Evolutionary conservation across 2,113 vertebrate species (phyloP).

Genomic region (Pardalotus punctatus): DNA sequence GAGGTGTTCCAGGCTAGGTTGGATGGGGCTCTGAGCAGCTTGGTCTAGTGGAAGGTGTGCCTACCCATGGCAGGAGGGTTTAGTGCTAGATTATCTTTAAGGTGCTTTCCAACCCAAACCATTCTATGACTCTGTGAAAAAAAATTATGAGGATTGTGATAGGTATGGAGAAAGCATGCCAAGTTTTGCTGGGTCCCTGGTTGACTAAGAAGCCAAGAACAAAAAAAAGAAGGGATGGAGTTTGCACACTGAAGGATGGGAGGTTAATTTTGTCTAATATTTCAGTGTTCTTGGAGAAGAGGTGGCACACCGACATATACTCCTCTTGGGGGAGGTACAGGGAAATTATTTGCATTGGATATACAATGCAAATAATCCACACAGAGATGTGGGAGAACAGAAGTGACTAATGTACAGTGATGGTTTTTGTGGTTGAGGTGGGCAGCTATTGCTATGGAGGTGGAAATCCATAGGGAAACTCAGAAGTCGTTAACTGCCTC

Average conservation of each 20-base stretch:
- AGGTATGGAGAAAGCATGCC: neutral
- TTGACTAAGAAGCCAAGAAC: neutral
- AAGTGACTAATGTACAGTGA: rapidly evolving
- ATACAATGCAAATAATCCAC: neutral
- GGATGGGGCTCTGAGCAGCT: neutral
- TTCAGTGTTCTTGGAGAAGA: neutral
- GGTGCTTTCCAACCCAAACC: neutral
- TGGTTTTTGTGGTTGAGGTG: neutral
- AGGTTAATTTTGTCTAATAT: neutral
- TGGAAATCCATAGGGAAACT: neutral
- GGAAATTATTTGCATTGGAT: neutral
- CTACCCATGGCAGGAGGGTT: neutral
- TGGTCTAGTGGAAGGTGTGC: neutral
- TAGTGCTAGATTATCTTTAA: neutral
- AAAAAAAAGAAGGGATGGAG: neutral
- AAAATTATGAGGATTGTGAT: rapidly evolving
- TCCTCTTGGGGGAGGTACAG: neutral
- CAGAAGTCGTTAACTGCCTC: neutral
- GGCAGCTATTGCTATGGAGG: neutral
- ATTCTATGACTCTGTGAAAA: neutral
- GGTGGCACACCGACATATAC: neutral
- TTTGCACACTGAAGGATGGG: neutral
- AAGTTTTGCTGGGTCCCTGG: neutral
- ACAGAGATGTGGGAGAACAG: neutral
- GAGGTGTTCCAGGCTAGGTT: neutral